Evolutionary conservation across 2,888 invertebrate species (phyloP).

Genomic region (Prosapia bicincta): DNA sequence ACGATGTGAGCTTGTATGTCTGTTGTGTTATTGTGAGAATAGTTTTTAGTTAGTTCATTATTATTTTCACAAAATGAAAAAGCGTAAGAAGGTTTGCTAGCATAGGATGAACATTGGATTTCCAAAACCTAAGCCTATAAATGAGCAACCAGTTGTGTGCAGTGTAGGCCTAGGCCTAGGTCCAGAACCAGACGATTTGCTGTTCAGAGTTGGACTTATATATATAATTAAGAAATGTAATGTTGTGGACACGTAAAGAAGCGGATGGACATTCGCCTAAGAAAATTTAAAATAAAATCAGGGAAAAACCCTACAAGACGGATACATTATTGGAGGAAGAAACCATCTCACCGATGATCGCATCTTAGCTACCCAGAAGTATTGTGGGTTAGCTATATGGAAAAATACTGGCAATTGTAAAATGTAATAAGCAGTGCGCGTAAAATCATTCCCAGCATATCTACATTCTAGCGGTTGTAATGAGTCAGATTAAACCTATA

Average conservation of each 20-base stretch:
- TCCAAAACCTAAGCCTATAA: no score
- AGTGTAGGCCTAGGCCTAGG: no score
- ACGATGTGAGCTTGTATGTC: no score
- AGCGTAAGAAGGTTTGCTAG: no score
- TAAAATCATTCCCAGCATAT: not conserved
- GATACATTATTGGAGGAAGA: constrained; percentile 8
- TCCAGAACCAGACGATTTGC: no score
- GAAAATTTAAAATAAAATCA: not conserved
- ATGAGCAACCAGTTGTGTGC: no score
- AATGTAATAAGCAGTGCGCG: constrained; percentile 10
- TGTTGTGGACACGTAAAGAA: constrained; percentile 6
- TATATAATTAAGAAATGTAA: no score
- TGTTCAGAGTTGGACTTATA: no score
- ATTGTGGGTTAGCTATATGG: constrained; percentile 12
- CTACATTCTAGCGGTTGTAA: not conserved
- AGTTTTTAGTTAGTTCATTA: no score
- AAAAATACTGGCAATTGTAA: not conserved
- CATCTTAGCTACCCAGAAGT: not conserved
- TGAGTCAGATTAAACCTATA: not conserved
- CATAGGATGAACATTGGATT: no score
- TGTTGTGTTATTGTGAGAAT: no score
- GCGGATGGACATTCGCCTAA: constrained; percentile 6
- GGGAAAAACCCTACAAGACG: constrained; percentile 2
- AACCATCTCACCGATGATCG: constrained; percentile 5
- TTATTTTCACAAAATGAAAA: no score